Percentiles rank a stretch among this genome's conserved stretches.
Evolutionary conservation across 2,797 vertebrate genomes (phyloP).

Genomic region (Eulemur rubriventer): DNA sequence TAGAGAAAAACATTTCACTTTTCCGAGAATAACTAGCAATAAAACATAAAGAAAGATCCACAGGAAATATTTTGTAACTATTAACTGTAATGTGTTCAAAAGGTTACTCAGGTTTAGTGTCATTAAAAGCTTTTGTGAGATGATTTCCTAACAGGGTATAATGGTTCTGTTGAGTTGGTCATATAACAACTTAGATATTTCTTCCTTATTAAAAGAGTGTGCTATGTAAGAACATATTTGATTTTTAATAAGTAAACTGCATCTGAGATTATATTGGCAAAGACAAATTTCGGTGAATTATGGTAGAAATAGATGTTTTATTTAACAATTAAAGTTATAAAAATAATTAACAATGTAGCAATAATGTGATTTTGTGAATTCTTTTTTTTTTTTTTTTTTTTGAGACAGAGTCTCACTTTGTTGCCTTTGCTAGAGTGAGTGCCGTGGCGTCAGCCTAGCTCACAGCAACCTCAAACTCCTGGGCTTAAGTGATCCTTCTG

Average conservation of each 20-base stretch:
- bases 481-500: too few relatives aligned
- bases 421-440: too few relatives aligned
- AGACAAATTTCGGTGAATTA: neutral
- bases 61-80: constrained; percentile 75
- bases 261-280: neutral
- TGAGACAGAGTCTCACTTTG: too few relatives aligned
- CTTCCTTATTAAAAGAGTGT: constrained; percentile 67
- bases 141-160: constrained; percentile 77
- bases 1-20: neutral
- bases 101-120: constrained; percentile 75
- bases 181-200: constrained; percentile 67
- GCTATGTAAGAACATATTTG: constrained; percentile 56
- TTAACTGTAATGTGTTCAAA: constrained; percentile 77
- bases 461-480: too few relatives aligned
- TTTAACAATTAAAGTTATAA: neutral
- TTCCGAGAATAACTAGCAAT: neutral
- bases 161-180: constrained; percentile 75
- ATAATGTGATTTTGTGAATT: neutral
- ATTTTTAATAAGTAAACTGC: constrained; percentile 24
- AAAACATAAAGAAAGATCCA: constrained; percentile 61
- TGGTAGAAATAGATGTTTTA: neutral
- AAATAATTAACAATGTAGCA: neutral
- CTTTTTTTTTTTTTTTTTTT: too few relatives aligned
- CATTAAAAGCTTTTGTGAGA: constrained; percentile 81
- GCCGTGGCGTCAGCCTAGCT: too few relatives aligned